A percentile compares a stretch with the other conserved stretches of the same genome.
These are phyloP conservation scores for Papilio protenor DNA, from an alignment of 2,888 invertebrate species.

Conservation along the genomic window DNA sequence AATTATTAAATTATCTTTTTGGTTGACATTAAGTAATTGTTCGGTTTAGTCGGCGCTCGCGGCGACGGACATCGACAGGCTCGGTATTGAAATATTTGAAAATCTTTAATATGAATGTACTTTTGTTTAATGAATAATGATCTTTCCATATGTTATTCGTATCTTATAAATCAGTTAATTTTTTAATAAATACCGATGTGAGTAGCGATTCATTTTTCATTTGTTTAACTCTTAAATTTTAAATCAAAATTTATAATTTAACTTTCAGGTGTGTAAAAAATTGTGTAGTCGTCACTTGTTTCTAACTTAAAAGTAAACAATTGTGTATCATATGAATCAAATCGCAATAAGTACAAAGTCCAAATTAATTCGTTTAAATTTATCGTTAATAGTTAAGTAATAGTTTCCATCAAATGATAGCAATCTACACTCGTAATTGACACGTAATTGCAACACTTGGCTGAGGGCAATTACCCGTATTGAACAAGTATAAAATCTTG, in stretches of 20 bases:
- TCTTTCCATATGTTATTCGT: constrained; percentile 45
- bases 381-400: constrained; percentile 34
- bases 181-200: constrained; percentile 7
- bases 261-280: too few relatives aligned
- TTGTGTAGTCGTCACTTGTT: too few relatives aligned
- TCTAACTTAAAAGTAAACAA: neutral
- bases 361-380: constrained; percentile 9
- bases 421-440: constrained; percentile 53
- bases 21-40: constrained; percentile 84
- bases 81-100: constrained; percentile 67
- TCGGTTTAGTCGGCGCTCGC: constrained; percentile 67
- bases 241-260: neutral
- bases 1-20: constrained; percentile 85
- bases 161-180: constrained; percentile 18
- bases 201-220: neutral
- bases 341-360: neutral
- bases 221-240: neutral
- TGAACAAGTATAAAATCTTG: constrained; percentile 65
- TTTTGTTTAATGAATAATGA: constrained; percentile 53
- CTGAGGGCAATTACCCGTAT: constrained; percentile 62
- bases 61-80: constrained; percentile 71
- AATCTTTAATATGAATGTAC: constrained; percentile 64
- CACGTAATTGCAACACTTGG: constrained; percentile 57
- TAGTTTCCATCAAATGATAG: constrained; percentile 33
- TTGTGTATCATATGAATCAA: neutral